A percentile compares a stretch with the other conserved stretches of the same genome.
These are phyloP conservation scores for Chelonus insularis DNA, from an alignment of 1,140 invertebrate genomes.

Conservation along the genomic window DNA sequence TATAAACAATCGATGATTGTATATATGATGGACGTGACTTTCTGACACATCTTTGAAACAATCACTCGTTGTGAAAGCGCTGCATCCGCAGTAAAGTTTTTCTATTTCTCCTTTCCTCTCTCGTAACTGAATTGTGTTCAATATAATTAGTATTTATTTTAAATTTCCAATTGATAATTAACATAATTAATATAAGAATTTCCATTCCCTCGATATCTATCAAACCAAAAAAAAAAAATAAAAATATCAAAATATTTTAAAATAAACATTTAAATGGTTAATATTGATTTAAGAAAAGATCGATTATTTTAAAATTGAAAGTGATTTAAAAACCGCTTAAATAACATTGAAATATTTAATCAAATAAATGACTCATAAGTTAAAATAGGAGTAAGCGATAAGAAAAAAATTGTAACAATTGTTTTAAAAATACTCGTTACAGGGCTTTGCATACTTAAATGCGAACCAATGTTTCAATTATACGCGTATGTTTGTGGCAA, in stretches of 20 bases:
- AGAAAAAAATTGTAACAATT: neutral
- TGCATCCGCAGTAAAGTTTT: neutral
- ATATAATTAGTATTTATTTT: neutral
- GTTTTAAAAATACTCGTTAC: neutral
- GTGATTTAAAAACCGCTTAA: no score
- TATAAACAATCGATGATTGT: slow-evolving; percentile 34
- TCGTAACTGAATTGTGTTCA: neutral
- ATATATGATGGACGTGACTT: slow-evolving; percentile 40
- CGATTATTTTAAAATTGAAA: neutral
- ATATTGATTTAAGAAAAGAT: no score
- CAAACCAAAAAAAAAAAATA: no score
- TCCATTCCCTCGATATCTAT: no score
- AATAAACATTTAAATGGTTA: no score
- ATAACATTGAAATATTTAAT: no score
- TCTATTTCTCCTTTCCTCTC: neutral
- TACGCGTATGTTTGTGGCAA: slow-evolving; percentile 1
- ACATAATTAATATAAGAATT: neutral
- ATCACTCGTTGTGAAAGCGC: slow-evolving; percentile 48
- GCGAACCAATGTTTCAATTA: neutral
- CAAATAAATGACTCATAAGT: neutral
- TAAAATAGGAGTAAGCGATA: no score
- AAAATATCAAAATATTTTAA: no score
- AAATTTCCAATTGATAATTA: neutral
- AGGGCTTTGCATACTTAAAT: neutral
- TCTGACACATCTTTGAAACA: slow-evolving; percentile 35